Evolutionary conservation across 1,140 invertebrate genomes (phyloP).

Genomic region (Battus philenor): DNA sequence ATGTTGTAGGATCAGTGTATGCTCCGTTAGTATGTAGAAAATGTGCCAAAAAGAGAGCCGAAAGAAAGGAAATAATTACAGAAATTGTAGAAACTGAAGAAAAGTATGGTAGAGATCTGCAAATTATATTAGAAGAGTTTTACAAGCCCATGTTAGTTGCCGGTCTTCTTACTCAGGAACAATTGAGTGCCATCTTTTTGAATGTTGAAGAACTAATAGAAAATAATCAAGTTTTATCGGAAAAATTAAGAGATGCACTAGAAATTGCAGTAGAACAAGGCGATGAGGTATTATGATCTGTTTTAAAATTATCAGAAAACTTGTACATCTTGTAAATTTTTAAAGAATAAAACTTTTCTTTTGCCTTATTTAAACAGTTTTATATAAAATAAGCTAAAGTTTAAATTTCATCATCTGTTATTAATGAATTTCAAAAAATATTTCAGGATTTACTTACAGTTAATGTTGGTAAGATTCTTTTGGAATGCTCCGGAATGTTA

Average conservation of each 20-base stretch:
- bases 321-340: too few relatives aligned
- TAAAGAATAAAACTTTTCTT: too few relatives aligned
- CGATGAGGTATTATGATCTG: constrained; percentile 79
- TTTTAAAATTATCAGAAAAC: too few relatives aligned
- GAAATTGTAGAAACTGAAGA: constrained; percentile 98
- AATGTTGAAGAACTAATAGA: constrained; percentile 95
- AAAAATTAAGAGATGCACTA: constrained; percentile 90
- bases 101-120: constrained; percentile 94
- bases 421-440: too few relatives aligned
- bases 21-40: constrained; percentile 90
- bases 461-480: constrained; percentile 93
- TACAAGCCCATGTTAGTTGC: constrained; percentile 95
- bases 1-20: constrained; percentile 79
- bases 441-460: constrained; percentile 89
- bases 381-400: too few relatives aligned
- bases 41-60: constrained; percentile 90
- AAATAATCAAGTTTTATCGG: constrained; percentile 90
- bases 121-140: constrained; percentile 95
- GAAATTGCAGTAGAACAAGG: constrained; percentile 88
- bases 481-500: constrained; percentile 94
- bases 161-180: constrained; percentile 87
- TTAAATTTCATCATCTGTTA: too few relatives aligned
- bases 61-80: constrained; percentile 95
- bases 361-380: too few relatives aligned
- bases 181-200: constrained; percentile 92